Percentiles rank a stretch among this genome's conserved stretches.
phyloP scores from a whole-genome alignment of 2,888 invertebrate genomes.

The Philonicus albiceps region DNA sequence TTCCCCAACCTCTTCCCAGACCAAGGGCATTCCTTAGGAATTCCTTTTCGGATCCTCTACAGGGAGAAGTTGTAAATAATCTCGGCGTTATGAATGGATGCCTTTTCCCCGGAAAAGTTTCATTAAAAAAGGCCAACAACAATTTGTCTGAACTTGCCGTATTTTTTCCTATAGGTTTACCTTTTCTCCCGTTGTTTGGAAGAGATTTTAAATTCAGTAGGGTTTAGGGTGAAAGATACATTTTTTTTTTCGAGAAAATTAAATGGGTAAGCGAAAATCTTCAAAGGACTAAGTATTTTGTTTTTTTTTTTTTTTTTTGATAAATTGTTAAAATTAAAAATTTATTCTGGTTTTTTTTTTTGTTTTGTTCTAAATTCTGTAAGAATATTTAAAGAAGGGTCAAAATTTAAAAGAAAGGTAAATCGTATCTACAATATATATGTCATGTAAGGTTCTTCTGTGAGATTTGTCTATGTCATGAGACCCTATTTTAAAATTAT shows the following conservation, averaged over 20 bases:
- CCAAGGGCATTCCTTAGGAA: not conserved
- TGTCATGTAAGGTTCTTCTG: too few species aligned
- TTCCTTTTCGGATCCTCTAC: not conserved
- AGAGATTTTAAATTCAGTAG: not conserved
- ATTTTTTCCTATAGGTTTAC: not conserved
- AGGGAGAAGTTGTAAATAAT: constrained; percentile 10
- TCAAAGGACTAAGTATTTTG: not conserved
- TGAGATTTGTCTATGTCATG: too few species aligned
- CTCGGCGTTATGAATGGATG: constrained; percentile 8
- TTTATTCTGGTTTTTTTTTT: not conserved
- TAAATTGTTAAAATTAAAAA: not conserved
- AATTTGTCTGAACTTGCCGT: not conserved
- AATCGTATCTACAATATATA: too few species aligned
- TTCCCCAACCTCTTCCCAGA: not conserved
- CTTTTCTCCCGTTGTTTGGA: not conserved
- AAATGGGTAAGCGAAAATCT: not conserved
- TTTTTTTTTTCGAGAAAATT: not conserved
- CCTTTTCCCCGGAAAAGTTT: not conserved
- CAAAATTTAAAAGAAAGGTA: not conserved
- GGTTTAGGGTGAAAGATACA: not conserved
- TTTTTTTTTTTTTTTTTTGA: not conserved
- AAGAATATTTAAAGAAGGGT: not conserved
- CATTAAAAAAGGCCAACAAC: not conserved
- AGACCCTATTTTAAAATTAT: too few species aligned
- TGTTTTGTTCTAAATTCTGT: too few species aligned